A percentile compares a stretch with the other conserved stretches of the same genome.
Conservation (phyloP, 2,113 vertebrate genomes). For the Tragelaphus buxtoni region DNA sequence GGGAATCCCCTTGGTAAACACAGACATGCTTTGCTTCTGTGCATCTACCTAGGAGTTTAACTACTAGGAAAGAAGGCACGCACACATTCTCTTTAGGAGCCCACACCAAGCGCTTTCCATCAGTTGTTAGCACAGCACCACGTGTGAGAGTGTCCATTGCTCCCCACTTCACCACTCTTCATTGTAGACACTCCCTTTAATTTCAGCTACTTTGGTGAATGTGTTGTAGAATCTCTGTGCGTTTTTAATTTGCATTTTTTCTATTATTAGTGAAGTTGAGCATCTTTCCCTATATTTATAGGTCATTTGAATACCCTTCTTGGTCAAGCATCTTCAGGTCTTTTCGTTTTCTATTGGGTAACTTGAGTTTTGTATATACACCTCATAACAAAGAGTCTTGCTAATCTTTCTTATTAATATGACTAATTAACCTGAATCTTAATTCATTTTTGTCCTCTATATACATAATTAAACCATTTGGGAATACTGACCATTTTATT, state of each 20-base stretch:
- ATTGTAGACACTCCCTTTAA: not conserved
- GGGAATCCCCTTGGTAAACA: not conserved
- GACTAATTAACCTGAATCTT: not conserved
- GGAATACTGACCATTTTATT: not conserved
- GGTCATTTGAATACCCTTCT: not conserved
- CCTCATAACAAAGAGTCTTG: not conserved
- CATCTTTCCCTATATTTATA: not conserved
- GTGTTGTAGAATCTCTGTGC: not conserved
- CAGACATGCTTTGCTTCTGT: not conserved
- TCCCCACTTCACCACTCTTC: rapidly evolving
- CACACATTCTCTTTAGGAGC: rapidly evolving
- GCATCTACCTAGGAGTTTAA: not conserved
- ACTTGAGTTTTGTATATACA: not conserved
- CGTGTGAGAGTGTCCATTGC: rapidly evolving
- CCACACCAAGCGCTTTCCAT: not conserved
- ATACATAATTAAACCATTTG: not conserved
- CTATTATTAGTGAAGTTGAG: not conserved
- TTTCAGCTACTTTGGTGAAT: not conserved
- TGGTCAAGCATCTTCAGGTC: not conserved
- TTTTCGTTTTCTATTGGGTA: not conserved
- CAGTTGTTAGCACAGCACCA: no score
- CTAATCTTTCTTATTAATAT: not conserved
- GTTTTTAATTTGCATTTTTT: not conserved
- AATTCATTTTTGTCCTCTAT: not conserved
- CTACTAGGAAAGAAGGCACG: rapidly evolving